phyloP scores from a whole-genome alignment of 2,113 vertebrate genomes.

The Paradisaea rubra region DNA sequence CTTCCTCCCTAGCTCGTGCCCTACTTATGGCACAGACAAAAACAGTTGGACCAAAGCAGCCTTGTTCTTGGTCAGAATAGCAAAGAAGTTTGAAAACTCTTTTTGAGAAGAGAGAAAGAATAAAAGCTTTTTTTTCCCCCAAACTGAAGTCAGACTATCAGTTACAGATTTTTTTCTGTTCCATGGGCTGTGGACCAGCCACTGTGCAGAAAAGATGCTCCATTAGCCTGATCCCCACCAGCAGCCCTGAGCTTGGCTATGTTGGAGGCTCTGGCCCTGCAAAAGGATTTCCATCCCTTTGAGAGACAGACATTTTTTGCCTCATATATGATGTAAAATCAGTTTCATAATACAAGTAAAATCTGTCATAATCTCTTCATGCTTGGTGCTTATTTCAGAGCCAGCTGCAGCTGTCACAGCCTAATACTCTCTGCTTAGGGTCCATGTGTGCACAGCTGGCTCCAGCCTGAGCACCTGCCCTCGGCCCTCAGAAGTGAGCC shows the following conservation, averaged over 20 bases:
- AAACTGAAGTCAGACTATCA: not conserved
- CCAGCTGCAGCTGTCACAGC: conserved; percentile 67
- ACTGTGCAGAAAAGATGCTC: not conserved
- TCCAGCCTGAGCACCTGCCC: conserved; percentile 61
- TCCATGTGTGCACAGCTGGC: conserved; percentile 69
- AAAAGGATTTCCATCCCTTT: conserved; percentile 29
- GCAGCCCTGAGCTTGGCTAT: not conserved
- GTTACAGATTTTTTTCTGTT: not conserved
- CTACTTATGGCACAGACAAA: not conserved
- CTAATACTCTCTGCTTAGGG: conserved; percentile 54
- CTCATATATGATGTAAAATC: conserved; percentile 57
- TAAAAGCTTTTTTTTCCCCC: not conserved
- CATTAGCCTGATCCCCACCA: not conserved
- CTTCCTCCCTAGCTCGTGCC: not conserved
- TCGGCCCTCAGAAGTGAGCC: not conserved
- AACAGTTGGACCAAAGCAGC: not conserved
- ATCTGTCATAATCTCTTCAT: conserved; percentile 68
- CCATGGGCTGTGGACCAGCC: not conserved
- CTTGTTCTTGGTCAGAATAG: not conserved
- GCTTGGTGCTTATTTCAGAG: conserved; percentile 58
- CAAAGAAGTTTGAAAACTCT: not conserved
- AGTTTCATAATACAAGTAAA: conserved; percentile 68
- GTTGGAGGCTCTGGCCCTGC: not conserved
- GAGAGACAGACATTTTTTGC: conserved; percentile 24
- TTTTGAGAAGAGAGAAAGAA: not conserved